Base-by-base conservation (phyloP, 2,888 invertebrate genomes). In the Amphiduros pacificus region DNA sequence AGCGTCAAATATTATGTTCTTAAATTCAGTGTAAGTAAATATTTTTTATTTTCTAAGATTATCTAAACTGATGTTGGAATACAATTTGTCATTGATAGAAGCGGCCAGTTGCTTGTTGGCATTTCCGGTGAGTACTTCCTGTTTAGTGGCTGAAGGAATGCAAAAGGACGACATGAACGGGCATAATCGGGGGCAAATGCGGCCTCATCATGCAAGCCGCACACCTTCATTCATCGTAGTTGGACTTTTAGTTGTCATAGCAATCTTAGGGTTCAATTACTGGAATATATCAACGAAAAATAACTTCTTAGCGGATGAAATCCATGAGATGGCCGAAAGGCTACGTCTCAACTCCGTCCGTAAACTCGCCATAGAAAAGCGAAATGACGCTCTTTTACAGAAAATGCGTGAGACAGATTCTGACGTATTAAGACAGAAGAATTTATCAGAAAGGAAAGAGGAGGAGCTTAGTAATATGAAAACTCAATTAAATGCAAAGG, bases 211-310 rank as follows among this genome's bases (percentile, higher is more conserved):
- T 31, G 54, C 60, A 9, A 51, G 32, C 14, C 50, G 58, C 27
- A 53, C 52, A 14, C 62, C 57, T 32, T 55, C 62, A 5, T 62
- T 58, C 48, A 36, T 62, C 9, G 31, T 58, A 11, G 53, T 62
- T 26, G 62, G 62, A 17, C 48, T 62, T 17, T 44, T 62, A 17
- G 51, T 62, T 6, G 62, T 62, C 1, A 62, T 58, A 22, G 57
- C 53, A n/a, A 58, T 62, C 17, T 28, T 62, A 29, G 57, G 57
- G n/a, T 62, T 62, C 32, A 62, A 62, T 36, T 62, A 57, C 41
- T 62, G 62, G 62, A 62, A 62, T 62, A 53, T 41, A 22, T 58
- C 62, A 14, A 41, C 52, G 22, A 62, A 57, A 27, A 52, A 62
- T 28, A 28, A 52, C 14, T 26, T 62, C 44, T 29, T 58, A 17